Base-by-base conservation (phyloP, 1,140 invertebrate genomes). In the Pteromalus puparum region DNA sequence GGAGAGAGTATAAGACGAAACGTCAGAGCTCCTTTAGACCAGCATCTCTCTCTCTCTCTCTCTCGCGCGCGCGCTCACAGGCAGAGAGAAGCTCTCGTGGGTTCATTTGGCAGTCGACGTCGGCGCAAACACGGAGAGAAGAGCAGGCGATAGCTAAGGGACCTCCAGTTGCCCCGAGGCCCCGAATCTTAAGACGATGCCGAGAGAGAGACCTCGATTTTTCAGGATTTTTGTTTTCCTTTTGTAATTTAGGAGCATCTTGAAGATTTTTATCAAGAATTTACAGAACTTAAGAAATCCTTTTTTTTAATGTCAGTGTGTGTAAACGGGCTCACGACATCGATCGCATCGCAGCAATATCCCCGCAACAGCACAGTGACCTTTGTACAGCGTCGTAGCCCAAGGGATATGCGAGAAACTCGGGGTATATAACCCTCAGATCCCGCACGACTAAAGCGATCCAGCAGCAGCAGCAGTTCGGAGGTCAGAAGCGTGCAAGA, bases 41-140 rank as follows among this genome's bases (percentile, higher is more conserved):
- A 61, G 18, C 21, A 61, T 21, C 21, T 53, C 30, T 34, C 30
- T 10, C 38, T 10, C 38, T 21, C 21, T 53, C 30, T 34, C 30
- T 10, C 38, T 10, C 38, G 38, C 7, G 38, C 38, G 38, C 38
- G 7, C 38, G 38, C 6, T 4, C 38, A 38, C 38, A 42, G 38
- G 0, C 53, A 61, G 53, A 21, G 53, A 61, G 53, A 61, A 61
- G 53, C 53, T 83, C 86, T 86, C 85, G 77, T 72, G 79, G 87
- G 82, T 88, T 89, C 89, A 90, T 90, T 90, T 90, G 86, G 82
- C 86, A 88, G 87, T 89, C 86, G 53, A 73, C 79, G 85, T 67
- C 79, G 80, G 85, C 74, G 86, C 86, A 88, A 88, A 89, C 87
- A 89, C 21, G 53, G 86, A 89, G n/a, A 87, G 67, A 70, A 77